Percentiles rank a stretch among this genome's conserved stretches.
phyloP scores from a whole-genome alignment of 2,797 vertebrate genomes.

The Cossypha caffra region DNA sequence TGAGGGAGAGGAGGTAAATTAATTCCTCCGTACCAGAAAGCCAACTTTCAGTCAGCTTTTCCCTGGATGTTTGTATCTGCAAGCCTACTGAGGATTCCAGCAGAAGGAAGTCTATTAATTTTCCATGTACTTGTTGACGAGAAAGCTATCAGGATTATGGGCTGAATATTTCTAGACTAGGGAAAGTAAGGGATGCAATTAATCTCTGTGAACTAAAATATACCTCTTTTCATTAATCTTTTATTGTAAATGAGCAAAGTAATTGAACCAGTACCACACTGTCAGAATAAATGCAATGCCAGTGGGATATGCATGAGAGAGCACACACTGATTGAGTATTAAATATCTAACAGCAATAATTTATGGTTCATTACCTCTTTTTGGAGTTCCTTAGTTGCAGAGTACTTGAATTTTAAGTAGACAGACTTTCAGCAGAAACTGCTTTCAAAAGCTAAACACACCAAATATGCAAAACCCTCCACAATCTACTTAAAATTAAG shows the following conservation, averaged over 20 bases:
- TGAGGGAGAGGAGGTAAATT: constrained; percentile 67
- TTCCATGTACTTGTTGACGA: constrained; percentile 87
- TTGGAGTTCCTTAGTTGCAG: constrained; percentile 82
- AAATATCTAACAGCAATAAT: constrained; percentile 86
- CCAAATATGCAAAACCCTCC: constrained; percentile 38
- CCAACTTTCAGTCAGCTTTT: constrained; percentile 77
- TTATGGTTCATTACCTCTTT: constrained; percentile 87
- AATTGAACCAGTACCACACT: constrained; percentile 84
- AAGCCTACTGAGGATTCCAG: constrained; percentile 79
- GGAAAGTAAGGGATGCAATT: constrained; percentile 87
- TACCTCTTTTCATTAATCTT: constrained; percentile 92
- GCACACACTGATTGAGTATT: constrained; percentile 86
- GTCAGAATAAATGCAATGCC: constrained; percentile 83
- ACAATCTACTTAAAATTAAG: constrained; percentile 48
- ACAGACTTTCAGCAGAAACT: constrained; percentile 68
- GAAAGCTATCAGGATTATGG: constrained; percentile 88
- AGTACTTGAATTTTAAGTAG: constrained; percentile 83
- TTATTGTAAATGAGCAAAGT: constrained; percentile 88
- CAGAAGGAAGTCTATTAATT: constrained; percentile 90
- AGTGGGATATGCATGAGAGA: constrained; percentile 85
- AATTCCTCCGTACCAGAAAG: constrained; percentile 74
- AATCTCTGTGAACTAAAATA: constrained; percentile 92
- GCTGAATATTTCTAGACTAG: constrained; percentile 85
- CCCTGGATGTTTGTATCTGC: constrained; percentile 74
- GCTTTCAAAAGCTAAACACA: constrained; percentile 68